Base-by-base conservation (phyloP, 2,113 vertebrate species). In the Thalassoma bifasciatum region DNA sequence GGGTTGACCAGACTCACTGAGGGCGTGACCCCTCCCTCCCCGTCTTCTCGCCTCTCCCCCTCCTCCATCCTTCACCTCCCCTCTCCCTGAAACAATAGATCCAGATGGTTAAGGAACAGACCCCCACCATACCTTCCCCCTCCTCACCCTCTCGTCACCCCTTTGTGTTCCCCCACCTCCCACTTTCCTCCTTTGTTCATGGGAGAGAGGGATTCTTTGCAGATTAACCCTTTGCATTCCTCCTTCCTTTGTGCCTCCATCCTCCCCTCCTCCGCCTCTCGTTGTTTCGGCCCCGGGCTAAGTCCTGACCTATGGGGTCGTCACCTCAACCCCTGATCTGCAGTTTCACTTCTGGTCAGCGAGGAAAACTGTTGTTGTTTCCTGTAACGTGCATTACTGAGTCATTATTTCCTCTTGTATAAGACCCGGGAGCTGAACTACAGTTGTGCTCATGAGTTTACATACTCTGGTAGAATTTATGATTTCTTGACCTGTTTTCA, bases 221-320 rank as follows among this genome's bases (percentile, higher is more conserved):
- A 91, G 93, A 93, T 94, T 93, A 93, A 93, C 92, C 89, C 92
- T 0, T 90, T 80, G 87, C 92, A 93, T 93, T 92, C 93, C 93
- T 81, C 84, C 52, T 88, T 81, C 73, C 84, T 92, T 94, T 94
- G 91, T 94, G 88, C 79, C 84, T 67, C 23, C 56, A 51, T 66
- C 65, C 13, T 2, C 63, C 51, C 23, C 22, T 66, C 23, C 51
- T 21, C 67, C 21, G 17, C 22, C 36, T 51, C 21, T 26, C 68
- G 71, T 83, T 79, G 85, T 81, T 70, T 84, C 58, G 74, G 67
- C 64, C 72, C 73, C 73, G 63, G 72, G 80, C 72, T 82, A 84
- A 72, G 57, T 52, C 78, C 65, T 82, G 84, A 81, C 87, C 82
- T 75, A 38, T 46, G 9, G 51, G 81, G 75, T 86, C 79, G 53